Evolutionary conservation across 2,888 invertebrate genomes (phyloP).

Genomic region (Eucera pruinosa): DNA sequence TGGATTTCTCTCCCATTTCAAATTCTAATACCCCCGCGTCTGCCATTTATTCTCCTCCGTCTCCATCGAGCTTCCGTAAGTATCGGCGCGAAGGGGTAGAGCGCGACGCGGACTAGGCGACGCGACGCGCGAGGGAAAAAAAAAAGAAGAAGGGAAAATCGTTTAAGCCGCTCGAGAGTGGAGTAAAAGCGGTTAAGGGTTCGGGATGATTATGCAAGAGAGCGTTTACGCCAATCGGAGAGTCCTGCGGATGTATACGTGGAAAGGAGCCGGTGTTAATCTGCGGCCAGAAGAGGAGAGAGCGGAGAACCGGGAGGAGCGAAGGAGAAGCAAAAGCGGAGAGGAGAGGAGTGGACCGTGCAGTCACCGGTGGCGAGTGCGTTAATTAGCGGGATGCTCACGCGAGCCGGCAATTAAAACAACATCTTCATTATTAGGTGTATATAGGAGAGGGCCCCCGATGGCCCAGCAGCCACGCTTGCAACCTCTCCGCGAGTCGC

Average conservation of each 20-base stretch:
- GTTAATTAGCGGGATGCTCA: slow-evolving; percentile 84
- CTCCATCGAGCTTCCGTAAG: neutral
- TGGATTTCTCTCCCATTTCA: neutral
- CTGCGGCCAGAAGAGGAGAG: neutral
- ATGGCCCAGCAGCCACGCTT: slow-evolving; percentile 51
- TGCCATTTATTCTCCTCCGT: neutral
- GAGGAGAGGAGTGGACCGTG: slow-evolving; percentile 76
- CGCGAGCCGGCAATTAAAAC: slow-evolving; percentile 84
- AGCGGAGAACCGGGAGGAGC: neutral
- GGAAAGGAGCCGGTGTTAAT: slow-evolving; percentile 33
- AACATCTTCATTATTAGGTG: slow-evolving; percentile 84
- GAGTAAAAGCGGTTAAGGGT: slow-evolving; percentile 15
- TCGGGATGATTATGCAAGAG: slow-evolving; percentile 41
- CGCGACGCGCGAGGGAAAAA: no score
- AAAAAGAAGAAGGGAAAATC: no score
- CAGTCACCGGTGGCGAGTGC: slow-evolving; percentile 79
- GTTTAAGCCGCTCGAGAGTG: no score
- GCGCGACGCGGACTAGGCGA: no score
- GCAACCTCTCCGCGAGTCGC: slow-evolving; percentile 28
- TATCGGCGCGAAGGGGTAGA: neutral
- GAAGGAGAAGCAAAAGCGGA: slow-evolving; percentile 11
- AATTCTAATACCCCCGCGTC: slow-evolving; percentile 17
- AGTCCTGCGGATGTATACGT: slow-evolving; percentile 31
- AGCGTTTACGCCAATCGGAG: slow-evolving; percentile 51
- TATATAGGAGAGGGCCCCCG: slow-evolving; percentile 73